Percentiles rank a stretch among this genome's conserved stretches.
Conservation (phyloP, 2,113 vertebrate species). For the Apaloderma vittatum region DNA sequence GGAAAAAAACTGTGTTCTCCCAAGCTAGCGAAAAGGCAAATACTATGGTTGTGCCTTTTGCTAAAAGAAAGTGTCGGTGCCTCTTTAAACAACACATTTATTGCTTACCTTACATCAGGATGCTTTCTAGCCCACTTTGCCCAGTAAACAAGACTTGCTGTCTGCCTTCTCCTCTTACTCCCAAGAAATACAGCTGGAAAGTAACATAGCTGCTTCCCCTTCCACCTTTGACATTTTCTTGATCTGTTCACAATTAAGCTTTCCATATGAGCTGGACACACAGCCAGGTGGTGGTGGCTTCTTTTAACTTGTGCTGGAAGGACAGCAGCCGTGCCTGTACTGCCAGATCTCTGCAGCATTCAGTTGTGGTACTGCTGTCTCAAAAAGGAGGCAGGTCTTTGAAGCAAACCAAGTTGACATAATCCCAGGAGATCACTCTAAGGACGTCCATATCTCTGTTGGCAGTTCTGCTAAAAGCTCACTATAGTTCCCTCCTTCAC, state of each 20-base stretch:
- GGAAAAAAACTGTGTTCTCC: background rate
- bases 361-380: background rate
- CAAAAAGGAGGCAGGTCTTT: background rate
- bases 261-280: background rate
- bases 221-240: background rate
- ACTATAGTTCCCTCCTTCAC: background rate
- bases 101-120: background rate
- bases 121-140: background rate
- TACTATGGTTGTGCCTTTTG: background rate
- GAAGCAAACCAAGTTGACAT: background rate
- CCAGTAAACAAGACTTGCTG: background rate
- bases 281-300: background rate
- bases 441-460: background rate
- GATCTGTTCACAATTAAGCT: background rate
- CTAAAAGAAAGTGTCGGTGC: background rate
- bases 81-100: background rate
- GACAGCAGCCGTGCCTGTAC: background rate
- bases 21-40: background rate
- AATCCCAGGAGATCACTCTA: background rate
- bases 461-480: background rate
- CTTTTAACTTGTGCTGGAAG: background rate
- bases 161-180: background rate
- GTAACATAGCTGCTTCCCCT: background rate
- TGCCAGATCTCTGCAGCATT: background rate
- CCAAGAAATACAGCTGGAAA: background rate